Conservation (phyloP, 2,797 vertebrate genomes). For the Parotocinclus haroldoi region DNA sequence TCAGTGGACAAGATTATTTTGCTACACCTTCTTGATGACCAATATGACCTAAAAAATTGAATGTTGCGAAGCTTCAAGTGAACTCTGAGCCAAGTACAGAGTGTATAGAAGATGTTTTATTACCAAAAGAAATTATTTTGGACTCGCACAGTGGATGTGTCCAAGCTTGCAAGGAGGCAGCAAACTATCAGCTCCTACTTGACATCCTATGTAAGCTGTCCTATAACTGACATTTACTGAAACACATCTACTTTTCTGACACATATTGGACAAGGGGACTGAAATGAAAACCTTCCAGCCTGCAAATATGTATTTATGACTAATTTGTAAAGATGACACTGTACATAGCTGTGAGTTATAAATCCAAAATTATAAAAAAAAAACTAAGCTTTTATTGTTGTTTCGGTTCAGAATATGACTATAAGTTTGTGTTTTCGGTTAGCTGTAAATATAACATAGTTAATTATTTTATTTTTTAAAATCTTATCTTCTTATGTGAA, state of each 20-base stretch:
- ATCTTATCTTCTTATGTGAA: slow-evolving; percentile 21
- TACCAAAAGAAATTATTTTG: slow-evolving; percentile 59
- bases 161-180: slow-evolving; percentile 45
- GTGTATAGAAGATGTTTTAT: slow-evolving; percentile 51
- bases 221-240: slow-evolving; percentile 47
- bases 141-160: slow-evolving; percentile 45
- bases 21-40: slow-evolving; percentile 72
- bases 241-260: slow-evolving; percentile 52
- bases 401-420: slow-evolving; percentile 78
- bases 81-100: slow-evolving; percentile 68
- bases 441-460: slow-evolving; percentile 82
- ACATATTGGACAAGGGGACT: slow-evolving; percentile 60
- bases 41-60: slow-evolving; percentile 69
- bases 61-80: slow-evolving; percentile 68
- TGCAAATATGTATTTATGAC: slow-evolving; percentile 89
- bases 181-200: slow-evolving; percentile 58
- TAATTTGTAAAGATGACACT: slow-evolving; percentile 78
- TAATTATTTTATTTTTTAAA: slow-evolving; percentile 42
- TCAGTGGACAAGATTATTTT: slow-evolving; percentile 73
- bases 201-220: slow-evolving; percentile 62
- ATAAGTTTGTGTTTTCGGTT: slow-evolving; percentile 78
- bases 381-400: slow-evolving; percentile 76
- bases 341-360: slow-evolving; percentile 81
- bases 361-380: slow-evolving; percentile 54
- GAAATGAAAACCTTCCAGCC: slow-evolving; percentile 73